phyloP scores from a whole-genome alignment of 2,888 invertebrate genomes.

The Dynastes tityus region DNA sequence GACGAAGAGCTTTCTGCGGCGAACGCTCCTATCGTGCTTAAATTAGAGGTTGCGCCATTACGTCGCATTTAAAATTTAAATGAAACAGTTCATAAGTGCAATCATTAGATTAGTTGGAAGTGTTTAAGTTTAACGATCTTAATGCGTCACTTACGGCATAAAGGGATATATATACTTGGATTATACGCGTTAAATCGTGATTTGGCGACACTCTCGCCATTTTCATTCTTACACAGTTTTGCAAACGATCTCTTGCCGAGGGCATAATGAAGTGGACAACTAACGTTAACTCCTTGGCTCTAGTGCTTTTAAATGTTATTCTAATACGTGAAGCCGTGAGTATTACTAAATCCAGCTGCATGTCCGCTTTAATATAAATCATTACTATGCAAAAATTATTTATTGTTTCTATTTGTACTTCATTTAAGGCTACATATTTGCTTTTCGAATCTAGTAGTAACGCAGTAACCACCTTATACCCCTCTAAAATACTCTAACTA shows the following conservation, averaged over 20 bases:
- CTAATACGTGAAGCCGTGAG: constrained; percentile 26
- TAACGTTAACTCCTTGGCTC: not conserved
- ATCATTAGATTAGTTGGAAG: constrained; percentile 39
- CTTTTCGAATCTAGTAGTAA: too few relatives aligned
- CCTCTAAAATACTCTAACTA: too few relatives aligned
- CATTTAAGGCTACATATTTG: too few relatives aligned
- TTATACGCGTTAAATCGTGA: too few relatives aligned
- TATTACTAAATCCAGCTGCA: not conserved
- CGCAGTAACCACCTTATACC: too few relatives aligned
- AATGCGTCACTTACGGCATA: constrained; percentile 13
- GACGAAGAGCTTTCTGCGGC: constrained; percentile 34
- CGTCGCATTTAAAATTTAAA: constrained; percentile 34
- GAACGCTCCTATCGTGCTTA: not conserved
- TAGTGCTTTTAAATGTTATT: constrained; percentile 17
- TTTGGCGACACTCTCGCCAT: too few relatives aligned
- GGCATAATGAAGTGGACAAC: not conserved
- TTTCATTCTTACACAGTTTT: too few relatives aligned
- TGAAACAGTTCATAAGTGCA: constrained; percentile 29
- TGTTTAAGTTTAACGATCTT: constrained; percentile 27
- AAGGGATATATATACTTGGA: constrained; percentile 8
- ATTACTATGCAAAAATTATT: too few relatives aligned
- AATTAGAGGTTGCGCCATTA: constrained; percentile 36
- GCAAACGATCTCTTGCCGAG: not conserved
- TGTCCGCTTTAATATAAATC: not conserved
- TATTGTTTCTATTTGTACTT: too few relatives aligned